These are phyloP conservation scores for Sinodicranocentrus sp. DNA, from an alignment of 2,888 invertebrate genomes.

Conservation along the genomic window DNA sequence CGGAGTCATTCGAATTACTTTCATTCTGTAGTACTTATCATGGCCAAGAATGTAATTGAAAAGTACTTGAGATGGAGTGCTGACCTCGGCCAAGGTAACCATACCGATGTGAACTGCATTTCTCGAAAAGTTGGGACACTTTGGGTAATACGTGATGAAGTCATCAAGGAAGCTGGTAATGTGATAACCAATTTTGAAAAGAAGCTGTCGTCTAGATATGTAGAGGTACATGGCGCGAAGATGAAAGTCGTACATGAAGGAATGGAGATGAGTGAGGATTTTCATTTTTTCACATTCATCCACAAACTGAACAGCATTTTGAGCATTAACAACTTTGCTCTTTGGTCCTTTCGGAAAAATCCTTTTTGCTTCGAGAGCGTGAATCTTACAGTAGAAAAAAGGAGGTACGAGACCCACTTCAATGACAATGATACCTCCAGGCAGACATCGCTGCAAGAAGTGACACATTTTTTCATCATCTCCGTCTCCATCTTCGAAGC, in stretches of 20 bases:
- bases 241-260: constrained; percentile 88
- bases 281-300: constrained; percentile 86
- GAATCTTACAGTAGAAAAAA: constrained; percentile 85
- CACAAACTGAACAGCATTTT: constrained; percentile 83
- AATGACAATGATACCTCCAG: constrained; percentile 85
- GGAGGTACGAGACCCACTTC: constrained; percentile 85
- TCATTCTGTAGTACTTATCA: constrained; percentile 84
- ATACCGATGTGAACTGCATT: constrained; percentile 86
- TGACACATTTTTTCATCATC: constrained; percentile 56
- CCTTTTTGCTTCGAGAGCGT: constrained; percentile 84
- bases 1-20: constrained; percentile 83
- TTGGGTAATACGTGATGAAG: constrained; percentile 87
- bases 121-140: constrained; percentile 87
- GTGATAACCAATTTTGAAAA: constrained; percentile 84
- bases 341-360: constrained; percentile 79
- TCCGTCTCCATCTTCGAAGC: constrained; percentile 13
- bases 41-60: constrained; percentile 86
- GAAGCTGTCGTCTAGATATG: constrained; percentile 81
- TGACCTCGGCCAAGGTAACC: constrained; percentile 82
- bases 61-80: constrained; percentile 83
- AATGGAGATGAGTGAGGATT: constrained; percentile 86
- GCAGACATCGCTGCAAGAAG: constrained; percentile 74
- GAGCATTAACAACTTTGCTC: constrained; percentile 77
- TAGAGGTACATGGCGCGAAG: constrained; percentile 84
- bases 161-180: constrained; percentile 86